Percentiles rank a stretch among this genome's conserved stretches.
Evolutionary conservation across 35 echinoderm and acorn worm genomes (phyloP).

Genomic region (Patiria miniata): DNA sequence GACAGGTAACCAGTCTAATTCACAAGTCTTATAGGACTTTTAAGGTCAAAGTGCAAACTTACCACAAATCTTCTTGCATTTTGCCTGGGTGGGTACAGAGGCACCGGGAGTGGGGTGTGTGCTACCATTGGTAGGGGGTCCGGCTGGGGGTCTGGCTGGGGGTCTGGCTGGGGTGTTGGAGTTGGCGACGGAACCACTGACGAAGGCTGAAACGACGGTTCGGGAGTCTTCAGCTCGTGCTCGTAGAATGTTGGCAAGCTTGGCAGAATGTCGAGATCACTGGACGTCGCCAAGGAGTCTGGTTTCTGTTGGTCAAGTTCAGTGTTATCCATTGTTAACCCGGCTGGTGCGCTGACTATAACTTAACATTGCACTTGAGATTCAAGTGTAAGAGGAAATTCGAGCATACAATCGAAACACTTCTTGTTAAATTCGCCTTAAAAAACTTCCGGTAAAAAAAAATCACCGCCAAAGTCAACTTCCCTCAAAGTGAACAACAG

Average conservation of each 20-base stretch:
- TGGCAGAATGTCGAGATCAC: background rate
- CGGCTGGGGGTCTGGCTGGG: background rate
- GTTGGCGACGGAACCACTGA: background rate
- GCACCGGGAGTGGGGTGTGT: background rate
- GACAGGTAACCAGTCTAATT: no score
- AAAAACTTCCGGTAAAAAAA: no score
- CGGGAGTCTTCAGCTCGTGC: background rate
- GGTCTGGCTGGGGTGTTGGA: background rate
- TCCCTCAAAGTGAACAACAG: no score
- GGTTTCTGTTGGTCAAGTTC: background rate
- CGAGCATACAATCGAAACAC: no score
- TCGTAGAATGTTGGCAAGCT: background rate
- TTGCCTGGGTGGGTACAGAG: slow-evolving; percentile 14
- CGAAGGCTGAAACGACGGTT: background rate
- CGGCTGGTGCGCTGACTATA: no score
- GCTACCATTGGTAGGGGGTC: background rate
- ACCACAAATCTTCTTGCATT: background rate
- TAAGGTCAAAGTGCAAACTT: no score
- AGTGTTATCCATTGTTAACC: background rate
- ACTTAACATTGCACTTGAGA: no score
- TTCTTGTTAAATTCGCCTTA: no score
- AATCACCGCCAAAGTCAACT: no score
- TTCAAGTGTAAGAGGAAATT: no score
- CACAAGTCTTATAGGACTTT: no score
- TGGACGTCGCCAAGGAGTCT: background rate